These are phyloP conservation scores for Fregata magnificens DNA, from an alignment of 2,113 vertebrate species.

Conservation along the genomic window DNA sequence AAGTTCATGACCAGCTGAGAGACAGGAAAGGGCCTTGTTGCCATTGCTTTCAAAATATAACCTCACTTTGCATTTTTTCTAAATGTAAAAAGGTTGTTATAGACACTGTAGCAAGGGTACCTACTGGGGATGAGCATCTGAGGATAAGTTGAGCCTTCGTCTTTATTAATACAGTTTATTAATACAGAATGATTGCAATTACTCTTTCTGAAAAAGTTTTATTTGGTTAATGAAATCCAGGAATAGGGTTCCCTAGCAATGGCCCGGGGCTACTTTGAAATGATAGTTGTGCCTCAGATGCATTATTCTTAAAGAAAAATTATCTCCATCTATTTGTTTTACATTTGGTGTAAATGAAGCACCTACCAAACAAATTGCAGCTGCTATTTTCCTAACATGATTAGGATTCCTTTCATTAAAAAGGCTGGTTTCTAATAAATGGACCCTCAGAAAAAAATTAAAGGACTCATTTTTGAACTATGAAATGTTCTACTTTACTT, in stretches of 20 bases:
- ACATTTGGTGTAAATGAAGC: not conserved
- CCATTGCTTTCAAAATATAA: not conserved
- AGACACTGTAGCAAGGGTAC: not conserved
- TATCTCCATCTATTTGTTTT: not conserved
- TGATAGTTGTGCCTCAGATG: not conserved
- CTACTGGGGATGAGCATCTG: not conserved
- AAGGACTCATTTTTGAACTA: not conserved
- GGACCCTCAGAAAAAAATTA: not conserved
- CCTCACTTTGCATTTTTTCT: not conserved
- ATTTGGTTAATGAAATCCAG: not conserved
- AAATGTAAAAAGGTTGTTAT: not conserved
- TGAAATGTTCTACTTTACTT: not conserved
- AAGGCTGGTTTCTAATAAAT: not conserved
- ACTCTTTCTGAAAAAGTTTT: not conserved
- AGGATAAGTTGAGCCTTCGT: not conserved
- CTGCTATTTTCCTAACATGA: not conserved
- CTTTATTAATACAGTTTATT: not conserved
- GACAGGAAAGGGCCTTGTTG: not conserved
- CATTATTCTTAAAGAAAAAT: not conserved
- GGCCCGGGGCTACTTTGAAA: not conserved
- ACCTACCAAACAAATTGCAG: not conserved
- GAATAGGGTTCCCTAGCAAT: not conserved
- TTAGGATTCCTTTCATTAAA: not conserved
- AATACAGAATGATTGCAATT: not conserved
- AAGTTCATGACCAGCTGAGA: not conserved